These are phyloP conservation scores for Hippocampus guttulatus DNA, from an alignment of 2,113 vertebrate genomes.

Conservation along the genomic window DNA sequence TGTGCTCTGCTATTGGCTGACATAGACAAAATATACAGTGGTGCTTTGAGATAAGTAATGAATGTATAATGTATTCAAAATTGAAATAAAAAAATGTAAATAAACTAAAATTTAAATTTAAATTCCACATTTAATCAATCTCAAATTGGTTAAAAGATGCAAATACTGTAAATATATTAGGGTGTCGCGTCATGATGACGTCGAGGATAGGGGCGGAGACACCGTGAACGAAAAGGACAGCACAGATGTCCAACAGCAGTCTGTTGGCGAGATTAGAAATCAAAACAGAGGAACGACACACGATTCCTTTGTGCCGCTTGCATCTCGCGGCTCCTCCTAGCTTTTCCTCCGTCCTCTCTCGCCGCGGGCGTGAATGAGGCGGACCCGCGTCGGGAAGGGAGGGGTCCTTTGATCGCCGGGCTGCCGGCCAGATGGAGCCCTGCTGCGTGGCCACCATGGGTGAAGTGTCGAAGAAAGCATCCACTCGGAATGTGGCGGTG, in stretches of 20 bases:
- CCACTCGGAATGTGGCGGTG: conserved; percentile 81
- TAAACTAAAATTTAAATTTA: too few species aligned
- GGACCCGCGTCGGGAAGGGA: conserved; percentile 54
- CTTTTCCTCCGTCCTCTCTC: not conserved
- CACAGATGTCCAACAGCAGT: not conserved
- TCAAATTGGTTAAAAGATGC: too few species aligned
- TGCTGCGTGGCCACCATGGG: conserved; percentile 77
- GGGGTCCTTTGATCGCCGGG: conserved; percentile 53
- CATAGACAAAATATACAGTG: too few species aligned
- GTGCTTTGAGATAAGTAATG: too few species aligned
- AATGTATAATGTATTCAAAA: too few species aligned
- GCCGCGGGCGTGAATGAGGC: conserved; percentile 33
- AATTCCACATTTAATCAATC: too few species aligned
- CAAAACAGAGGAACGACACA: not conserved
- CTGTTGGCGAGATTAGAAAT: not conserved
- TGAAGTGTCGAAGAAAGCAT: conserved; percentile 78
- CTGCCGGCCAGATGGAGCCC: conserved; percentile 75
- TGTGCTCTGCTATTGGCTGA: too few species aligned
- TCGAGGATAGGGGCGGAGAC: not conserved
- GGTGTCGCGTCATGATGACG: not conserved
- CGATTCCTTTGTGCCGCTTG: not conserved
- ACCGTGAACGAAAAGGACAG: not conserved
- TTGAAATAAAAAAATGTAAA: too few species aligned
- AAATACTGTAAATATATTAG: too few species aligned
- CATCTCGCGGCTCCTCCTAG: not conserved